Evolutionary conservation across 2,888 invertebrate species (phyloP).

Genomic region (Kuschelorhynchus macadamiae): DNA sequence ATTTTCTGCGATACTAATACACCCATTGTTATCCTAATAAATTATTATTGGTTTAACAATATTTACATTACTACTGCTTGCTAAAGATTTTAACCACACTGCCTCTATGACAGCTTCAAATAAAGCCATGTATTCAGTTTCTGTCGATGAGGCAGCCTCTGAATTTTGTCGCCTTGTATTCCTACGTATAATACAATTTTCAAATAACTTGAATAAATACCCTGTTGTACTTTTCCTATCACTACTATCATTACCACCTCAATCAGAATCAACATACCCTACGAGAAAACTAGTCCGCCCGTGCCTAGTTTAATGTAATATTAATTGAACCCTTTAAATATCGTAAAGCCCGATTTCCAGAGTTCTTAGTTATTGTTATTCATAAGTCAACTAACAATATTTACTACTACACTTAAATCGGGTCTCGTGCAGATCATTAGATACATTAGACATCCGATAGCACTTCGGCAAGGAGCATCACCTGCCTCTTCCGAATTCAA

Average conservation of each 20-base stretch:
- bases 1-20: too few relatives aligned
- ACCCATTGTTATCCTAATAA: not conserved
- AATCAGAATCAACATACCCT: conserved; percentile 36
- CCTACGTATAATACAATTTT: not conserved
- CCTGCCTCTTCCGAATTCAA: conserved; percentile 12
- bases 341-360: conserved; percentile 53
- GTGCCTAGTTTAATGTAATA: conserved; percentile 53
- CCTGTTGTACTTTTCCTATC: not conserved
- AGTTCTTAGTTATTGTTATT: conserved; percentile 55
- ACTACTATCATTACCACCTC: not conserved
- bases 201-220: not conserved
- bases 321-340: conserved; percentile 50
- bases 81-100: conserved; percentile 58
- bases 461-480: conserved; percentile 11
- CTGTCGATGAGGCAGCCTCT: not conserved
- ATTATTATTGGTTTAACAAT: not conserved
- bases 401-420: conserved; percentile 53
- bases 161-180: not conserved
- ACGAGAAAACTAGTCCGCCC: conserved; percentile 34
- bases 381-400: conserved; percentile 55
- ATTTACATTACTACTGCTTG: conserved; percentile 15
- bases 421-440: conserved; percentile 46
- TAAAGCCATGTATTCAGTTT: conserved; percentile 43
- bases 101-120: conserved; percentile 59
- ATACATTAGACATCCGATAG: conserved; percentile 18